Evolutionary conservation across 2,888 invertebrate genomes (phyloP).

Genomic region (Ennomos fuscantarius): DNA sequence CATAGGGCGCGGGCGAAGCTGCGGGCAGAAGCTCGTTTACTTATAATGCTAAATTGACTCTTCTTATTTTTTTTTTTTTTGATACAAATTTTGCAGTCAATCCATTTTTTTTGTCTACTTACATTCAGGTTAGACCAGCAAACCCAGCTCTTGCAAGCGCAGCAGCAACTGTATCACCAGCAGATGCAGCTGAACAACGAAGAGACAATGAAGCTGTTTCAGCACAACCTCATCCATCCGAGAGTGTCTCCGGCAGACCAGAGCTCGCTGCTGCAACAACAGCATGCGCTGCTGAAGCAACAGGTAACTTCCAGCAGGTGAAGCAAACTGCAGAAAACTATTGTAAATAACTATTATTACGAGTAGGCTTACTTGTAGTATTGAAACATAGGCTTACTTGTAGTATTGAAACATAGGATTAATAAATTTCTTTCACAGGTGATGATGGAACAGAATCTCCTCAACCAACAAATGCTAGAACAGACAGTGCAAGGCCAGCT

Average conservation of each 20-base stretch:
- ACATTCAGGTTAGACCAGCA: constrained; percentile 71
- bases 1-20: no score
- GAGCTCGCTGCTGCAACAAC: constrained; percentile 59
- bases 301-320: constrained; percentile 42
- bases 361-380: no score
- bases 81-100: no score
- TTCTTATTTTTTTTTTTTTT: no score
- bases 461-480: constrained; percentile 77
- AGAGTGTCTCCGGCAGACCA: constrained; percentile 76
- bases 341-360: neutral
- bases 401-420: neutral
- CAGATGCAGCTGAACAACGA: constrained; percentile 80
- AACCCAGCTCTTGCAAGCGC: constrained; percentile 74
- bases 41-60: no score
- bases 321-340: neutral
- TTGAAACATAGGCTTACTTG: no score
- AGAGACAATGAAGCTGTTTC: constrained; percentile 84
- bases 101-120: constrained; percentile 18
- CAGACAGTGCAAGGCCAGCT: constrained; percentile 69
- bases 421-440: constrained; percentile 49
- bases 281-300: constrained; percentile 53
- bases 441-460: constrained; percentile 78
- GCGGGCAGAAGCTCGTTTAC: no score
- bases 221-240: constrained; percentile 84
- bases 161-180: constrained; percentile 81